Base-by-base conservation (phyloP, 1,140 invertebrate species). In the Wiebesia pumilae region DNA sequence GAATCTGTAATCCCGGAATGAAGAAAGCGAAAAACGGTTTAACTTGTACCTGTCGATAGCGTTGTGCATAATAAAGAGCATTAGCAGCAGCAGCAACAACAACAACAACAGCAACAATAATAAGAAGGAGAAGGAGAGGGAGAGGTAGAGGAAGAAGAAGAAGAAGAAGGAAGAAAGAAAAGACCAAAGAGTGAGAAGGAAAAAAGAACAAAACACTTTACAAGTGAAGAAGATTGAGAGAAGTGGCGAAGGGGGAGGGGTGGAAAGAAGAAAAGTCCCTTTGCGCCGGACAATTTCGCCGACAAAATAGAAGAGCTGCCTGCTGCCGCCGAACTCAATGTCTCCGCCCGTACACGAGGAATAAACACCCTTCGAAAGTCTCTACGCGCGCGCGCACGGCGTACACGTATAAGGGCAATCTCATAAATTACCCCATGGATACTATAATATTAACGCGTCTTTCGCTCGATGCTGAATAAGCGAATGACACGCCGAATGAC, bases 381-480 rank as follows among this genome's bases (percentile, higher is more conserved):
- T 40, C 65, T 10, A 54, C 33, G 38, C 75, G 33, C 35, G 83
- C 27, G 51, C 40, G 43, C 14, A 27, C 16, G 35, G 51, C n/a
- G 43, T 16, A 24, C 10, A 33, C 21, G 35, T 67, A 81, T 67
- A 47, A 62, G 40, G 89, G 88, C 91, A 90, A 89, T 90, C 87
- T 88, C 89, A 91, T 92, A 92, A 92, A 92, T 92, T 92, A 92
- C 87, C 85, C 87, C 81, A 73, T 69, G 47, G 33, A 81, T 71
- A 79, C 67, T 71, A 81, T 75, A 86, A 83, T 83, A 83, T 86
- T 86, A 81, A 71, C 73, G 51, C 79, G 43, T 47, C 35, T 69
- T 69, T 73, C 67, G 38, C 40, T 73, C 69, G 24, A 43, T 54
- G 47, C 4, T 54, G 83, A 77, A 86, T 43, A 47, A 73, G 54